Conservation (phyloP, 1,140 invertebrate species). For the Aplysia californica region DNA sequence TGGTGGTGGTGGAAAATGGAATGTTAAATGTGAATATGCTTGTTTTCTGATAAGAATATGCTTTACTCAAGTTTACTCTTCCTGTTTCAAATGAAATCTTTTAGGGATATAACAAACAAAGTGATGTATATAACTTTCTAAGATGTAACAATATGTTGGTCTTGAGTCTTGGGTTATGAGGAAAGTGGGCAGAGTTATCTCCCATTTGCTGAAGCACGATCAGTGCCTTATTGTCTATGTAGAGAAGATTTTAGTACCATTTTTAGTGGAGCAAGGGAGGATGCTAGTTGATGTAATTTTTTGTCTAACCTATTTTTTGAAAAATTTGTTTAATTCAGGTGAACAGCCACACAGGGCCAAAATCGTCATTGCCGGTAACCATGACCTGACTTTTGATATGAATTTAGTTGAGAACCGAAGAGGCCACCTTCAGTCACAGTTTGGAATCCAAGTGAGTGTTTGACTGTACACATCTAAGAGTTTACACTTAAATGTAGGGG, state of each 20-base stretch:
- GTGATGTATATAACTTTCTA: too few species aligned
- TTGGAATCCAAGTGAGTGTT: background rate
- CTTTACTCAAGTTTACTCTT: too few species aligned
- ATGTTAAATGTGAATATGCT: too few species aligned
- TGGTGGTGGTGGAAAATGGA: too few species aligned
- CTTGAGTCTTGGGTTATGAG: too few species aligned
- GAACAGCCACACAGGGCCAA: conserved; percentile 84
- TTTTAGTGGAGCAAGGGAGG: background rate
- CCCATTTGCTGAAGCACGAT: background rate
- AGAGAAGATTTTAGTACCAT: background rate
- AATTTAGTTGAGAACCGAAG: conserved; percentile 31
- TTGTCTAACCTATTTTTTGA: background rate
- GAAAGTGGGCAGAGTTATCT: background rate
- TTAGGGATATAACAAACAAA: too few species aligned
- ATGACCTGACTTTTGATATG: conserved; percentile 85
- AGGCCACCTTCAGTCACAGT: background rate
- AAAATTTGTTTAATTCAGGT: conserved; percentile 57
- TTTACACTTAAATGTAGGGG: background rate
- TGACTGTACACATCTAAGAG: background rate
- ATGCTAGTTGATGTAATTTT: background rate
- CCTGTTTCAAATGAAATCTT: too few species aligned
- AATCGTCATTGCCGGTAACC: conserved; percentile 90
- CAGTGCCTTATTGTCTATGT: background rate
- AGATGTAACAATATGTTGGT: too few species aligned
- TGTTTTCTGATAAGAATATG: too few species aligned